phyloP scores from a whole-genome alignment of 2,113 vertebrate genomes.

The Chionomys nivalis region DNA sequence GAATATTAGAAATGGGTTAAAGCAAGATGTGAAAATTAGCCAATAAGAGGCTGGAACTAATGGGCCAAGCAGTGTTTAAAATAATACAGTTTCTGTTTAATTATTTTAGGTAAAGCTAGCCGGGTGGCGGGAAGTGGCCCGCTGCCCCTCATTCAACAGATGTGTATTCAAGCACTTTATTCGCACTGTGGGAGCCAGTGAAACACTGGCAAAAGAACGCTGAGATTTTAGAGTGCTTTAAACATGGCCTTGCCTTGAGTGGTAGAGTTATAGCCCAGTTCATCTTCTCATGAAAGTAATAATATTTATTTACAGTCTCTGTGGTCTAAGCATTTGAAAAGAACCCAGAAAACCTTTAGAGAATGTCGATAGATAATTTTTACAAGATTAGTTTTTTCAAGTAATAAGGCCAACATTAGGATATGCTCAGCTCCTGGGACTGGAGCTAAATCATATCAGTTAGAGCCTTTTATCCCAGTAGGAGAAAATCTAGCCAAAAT shows the following conservation, averaged over 20 bases:
- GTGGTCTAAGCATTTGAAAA: not conserved
- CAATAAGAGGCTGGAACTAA: too few species aligned
- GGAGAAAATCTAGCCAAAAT: not conserved
- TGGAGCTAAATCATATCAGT: not conserved
- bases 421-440: not conserved
- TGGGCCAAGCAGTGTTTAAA: too few species aligned
- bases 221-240: constrained; percentile 2
- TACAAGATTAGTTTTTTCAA: not conserved
- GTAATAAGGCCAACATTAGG: not conserved
- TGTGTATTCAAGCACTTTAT: not conserved
- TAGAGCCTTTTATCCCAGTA: not conserved
- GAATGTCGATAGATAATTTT: not conserved
- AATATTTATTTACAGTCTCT: constrained; percentile 31
- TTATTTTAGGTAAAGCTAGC: too few species aligned
- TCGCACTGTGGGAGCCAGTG: not conserved
- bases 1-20: too few species aligned
- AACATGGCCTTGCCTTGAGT: not conserved
- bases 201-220: not conserved
- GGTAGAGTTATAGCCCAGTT: not conserved
- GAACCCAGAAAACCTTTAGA: not conserved
- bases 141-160: too few species aligned
- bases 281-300: not conserved
- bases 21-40: too few species aligned
- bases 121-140: too few species aligned
- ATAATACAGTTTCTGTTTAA: too few species aligned